Evolutionary conservation across 2,888 invertebrate species (phyloP).

Genomic region (Amblyjoppa proteus): DNA sequence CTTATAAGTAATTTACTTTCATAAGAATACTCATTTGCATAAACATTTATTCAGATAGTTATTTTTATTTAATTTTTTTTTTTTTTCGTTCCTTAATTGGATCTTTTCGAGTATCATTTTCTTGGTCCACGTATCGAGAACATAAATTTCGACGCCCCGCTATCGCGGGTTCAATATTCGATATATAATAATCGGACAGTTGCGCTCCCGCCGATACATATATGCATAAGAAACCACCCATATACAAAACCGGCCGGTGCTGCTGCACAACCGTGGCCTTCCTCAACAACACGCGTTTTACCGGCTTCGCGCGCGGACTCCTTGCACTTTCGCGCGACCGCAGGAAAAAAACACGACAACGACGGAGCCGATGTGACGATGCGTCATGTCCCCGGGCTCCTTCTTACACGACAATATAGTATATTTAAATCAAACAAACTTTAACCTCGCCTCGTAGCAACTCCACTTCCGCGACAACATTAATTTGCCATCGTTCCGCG

Average conservation of each 20-base stretch:
- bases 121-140: not conserved
- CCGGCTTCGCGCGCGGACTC: constrained; percentile 32
- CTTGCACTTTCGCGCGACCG: constrained; percentile 62
- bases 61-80: not conserved
- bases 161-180: constrained; percentile 24
- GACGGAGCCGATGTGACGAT: constrained; percentile 25
- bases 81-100: not conserved
- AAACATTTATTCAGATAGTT: not conserved
- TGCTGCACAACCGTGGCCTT: constrained; percentile 64
- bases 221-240: constrained; percentile 17
- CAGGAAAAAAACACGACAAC: constrained; percentile 26
- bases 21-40: not conserved
- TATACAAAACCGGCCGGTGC: constrained; percentile 51
- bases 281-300: constrained; percentile 51
- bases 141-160: constrained; percentile 9
- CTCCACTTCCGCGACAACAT: constrained; percentile 17
- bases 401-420: constrained; percentile 18
- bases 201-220: constrained; percentile 1
- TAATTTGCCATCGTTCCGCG: constrained; percentile 43
- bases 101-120: constrained; percentile 1
- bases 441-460: constrained; percentile 28
- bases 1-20: not conserved
- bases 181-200: not conserved
- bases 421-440: constrained; percentile 56
- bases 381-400: constrained; percentile 46